These are phyloP conservation scores for Sympetrum striolatum DNA, from an alignment of 2,888 invertebrate species.

Conservation along the genomic window DNA sequence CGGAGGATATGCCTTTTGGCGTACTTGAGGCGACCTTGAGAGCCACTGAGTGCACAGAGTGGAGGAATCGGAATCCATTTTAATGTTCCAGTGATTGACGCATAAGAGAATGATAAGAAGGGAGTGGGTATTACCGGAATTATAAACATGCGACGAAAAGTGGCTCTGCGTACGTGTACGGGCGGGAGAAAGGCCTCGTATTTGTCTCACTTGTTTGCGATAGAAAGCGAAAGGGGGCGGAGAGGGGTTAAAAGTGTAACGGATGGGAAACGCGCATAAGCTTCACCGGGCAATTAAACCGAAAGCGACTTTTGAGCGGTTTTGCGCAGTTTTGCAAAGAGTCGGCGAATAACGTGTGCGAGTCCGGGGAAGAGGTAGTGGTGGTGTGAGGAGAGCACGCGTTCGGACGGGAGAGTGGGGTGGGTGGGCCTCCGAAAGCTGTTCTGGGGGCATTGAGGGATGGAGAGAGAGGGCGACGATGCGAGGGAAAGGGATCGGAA, in stretches of 20 bases:
- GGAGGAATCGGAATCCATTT: too few species aligned
- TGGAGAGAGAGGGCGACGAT: not conserved
- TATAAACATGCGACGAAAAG: not conserved
- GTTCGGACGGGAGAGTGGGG: not conserved
- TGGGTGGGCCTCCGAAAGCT: not conserved
- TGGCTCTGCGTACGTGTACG: not conserved
- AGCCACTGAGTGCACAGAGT: too few species aligned
- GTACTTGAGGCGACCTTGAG: too few species aligned
- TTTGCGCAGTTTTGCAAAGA: slow-evolving; percentile 15
- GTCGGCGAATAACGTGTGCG: not conserved
- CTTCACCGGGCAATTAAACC: slow-evolving; percentile 30
- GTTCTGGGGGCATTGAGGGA: not conserved
- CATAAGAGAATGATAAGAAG: not conserved
- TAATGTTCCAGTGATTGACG: too few species aligned
- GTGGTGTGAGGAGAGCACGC: not conserved
- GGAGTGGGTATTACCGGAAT: slow-evolving; percentile 15
- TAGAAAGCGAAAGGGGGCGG: not conserved
- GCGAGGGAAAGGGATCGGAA: not conserved
- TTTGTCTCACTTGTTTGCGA: not conserved
- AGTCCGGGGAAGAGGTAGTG: not conserved
- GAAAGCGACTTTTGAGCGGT: slow-evolving; percentile 18
- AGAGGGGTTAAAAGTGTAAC: not conserved
- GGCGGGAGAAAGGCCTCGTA: not conserved
- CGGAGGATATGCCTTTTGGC: too few species aligned
- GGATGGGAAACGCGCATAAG: slow-evolving; percentile 26